Conservation (phyloP, 2,113 vertebrate genomes). For the Tonatia bakeri region DNA sequence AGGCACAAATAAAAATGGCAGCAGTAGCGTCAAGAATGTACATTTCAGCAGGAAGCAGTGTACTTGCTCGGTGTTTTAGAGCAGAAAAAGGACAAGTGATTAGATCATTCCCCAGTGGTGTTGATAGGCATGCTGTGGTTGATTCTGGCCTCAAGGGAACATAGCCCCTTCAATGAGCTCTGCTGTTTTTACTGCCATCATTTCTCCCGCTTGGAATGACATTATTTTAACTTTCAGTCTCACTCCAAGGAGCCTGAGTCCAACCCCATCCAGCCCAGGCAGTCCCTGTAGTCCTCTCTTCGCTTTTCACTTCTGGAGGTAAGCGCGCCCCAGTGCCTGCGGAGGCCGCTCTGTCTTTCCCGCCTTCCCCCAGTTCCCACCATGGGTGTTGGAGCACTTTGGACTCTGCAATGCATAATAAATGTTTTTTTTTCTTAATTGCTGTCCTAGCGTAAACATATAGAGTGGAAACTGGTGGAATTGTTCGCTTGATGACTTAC, state of each 20-base stretch:
- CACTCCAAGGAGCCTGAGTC: slow-evolving; percentile 98
- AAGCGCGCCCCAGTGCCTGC: slow-evolving; percentile 82
- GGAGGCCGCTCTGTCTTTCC: neutral
- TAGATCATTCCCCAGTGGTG: slow-evolving; percentile 24
- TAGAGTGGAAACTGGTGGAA: neutral
- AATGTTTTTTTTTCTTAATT: neutral
- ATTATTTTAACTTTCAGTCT: slow-evolving; percentile 99
- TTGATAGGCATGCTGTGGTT: slow-evolving; percentile 8
- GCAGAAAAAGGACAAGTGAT: neutral
- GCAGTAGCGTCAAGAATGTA: slow-evolving; percentile 31
- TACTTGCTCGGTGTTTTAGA: neutral
- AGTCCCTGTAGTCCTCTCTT: slow-evolving; percentile 98
- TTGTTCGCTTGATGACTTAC: neutral
- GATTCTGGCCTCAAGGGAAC: slow-evolving; percentile 53
- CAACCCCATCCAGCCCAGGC: slow-evolving; percentile 99
- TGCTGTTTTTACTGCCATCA: slow-evolving; percentile 68
- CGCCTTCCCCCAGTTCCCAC: neutral
- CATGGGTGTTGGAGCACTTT: neutral
- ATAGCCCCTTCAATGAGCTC: slow-evolving; percentile 52
- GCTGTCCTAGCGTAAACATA: neutral
- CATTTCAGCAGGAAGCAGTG: slow-evolving; percentile 24
- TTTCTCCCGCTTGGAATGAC: slow-evolving; percentile 84
- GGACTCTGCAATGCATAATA: neutral
- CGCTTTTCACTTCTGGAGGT: slow-evolving; percentile 99
- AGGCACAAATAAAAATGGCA: slow-evolving; percentile 53